Base-by-base conservation (phyloP, 2,888 invertebrate species). In the Pantelozetes paolii region DNA sequence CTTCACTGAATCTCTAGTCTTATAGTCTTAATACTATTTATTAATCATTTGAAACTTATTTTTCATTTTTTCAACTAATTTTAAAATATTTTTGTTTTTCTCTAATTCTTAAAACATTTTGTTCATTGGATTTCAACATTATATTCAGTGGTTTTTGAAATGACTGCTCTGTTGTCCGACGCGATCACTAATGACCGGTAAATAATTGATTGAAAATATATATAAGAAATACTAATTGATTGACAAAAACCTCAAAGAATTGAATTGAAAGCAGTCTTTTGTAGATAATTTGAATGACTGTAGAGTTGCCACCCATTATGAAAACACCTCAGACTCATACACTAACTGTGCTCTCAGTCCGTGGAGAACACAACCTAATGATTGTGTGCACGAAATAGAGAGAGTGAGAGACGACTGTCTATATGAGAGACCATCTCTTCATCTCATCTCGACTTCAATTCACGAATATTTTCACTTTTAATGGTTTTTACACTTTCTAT, bases 301-400 rank as follows among this genome's bases (percentile, higher is more conserved):
- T 36, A 15, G 36, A 36, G 36, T 62, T 64, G 64, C 64, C 64
- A 20, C 64, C 36, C 40, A 64, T 64, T 64, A 64, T 64, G 64
- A 64, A 64, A 64, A 64, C 64, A 64, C 64, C 64, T 64, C 32
- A 32, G 11, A 59, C 13, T 32, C 32, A 64, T 36, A 64, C 64
- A 64, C 64, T 30, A 28, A 36, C 40, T 32, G 36, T 40, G 32
- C 64, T 36, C 64, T 64, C 59, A 26, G 20, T 15, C 8, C 18
- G 13, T 13, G 13, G 23, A 20, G n/a, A 54, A 36, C 36, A 36
- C 36, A 45, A 45, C 20, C 20, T 64, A 64, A 64, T 64, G 64
- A 64, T 36, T 64, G 36, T 64, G 18, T 36, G 64, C 64, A 64
- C 64, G 64, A 20, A 64, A 64, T 64, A 1, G 59, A 59, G 54